Percentiles rank a stretch among this genome's conserved stretches.
These are phyloP conservation scores for Styela plicata DNA, from an alignment of 23 tunicate genomes.

Conservation along the genomic window DNA sequence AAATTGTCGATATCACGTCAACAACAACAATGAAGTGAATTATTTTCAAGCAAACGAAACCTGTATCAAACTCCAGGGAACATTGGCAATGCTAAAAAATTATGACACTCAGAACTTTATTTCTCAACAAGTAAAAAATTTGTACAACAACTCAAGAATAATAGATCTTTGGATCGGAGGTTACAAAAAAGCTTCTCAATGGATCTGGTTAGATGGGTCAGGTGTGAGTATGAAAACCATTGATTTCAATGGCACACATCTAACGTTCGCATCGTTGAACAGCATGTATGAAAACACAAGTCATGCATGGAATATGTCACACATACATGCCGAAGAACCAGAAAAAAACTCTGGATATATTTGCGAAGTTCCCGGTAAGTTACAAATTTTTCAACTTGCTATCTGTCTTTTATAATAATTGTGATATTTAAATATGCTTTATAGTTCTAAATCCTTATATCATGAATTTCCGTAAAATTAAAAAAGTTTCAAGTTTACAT, in stretches of 20 bases:
- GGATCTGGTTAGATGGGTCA: neutral
- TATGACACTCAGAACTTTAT: neutral
- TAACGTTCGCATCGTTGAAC: no score
- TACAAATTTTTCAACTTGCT: no score
- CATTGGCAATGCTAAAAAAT: neutral
- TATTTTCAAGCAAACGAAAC: neutral
- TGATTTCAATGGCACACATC: no score
- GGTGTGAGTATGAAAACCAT: neutral
- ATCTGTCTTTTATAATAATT: no score
- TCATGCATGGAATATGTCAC: neutral
- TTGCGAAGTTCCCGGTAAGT: neutral
- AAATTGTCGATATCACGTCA: neutral
- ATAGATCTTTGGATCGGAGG: neutral
- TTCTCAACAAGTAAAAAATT: neutral
- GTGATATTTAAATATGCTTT: no score
- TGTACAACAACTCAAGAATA: neutral
- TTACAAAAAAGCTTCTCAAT: neutral
- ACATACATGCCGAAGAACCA: neutral
- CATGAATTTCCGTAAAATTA: no score
- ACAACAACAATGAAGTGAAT: neutral
- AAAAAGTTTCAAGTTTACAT: no score
- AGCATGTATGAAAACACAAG: neutral
- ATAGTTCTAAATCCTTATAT: no score
- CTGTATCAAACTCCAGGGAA: neutral
- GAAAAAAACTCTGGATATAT: neutral